Base-by-base conservation (phyloP, 1,140 invertebrate genomes). In the Cydia pomonella region DNA sequence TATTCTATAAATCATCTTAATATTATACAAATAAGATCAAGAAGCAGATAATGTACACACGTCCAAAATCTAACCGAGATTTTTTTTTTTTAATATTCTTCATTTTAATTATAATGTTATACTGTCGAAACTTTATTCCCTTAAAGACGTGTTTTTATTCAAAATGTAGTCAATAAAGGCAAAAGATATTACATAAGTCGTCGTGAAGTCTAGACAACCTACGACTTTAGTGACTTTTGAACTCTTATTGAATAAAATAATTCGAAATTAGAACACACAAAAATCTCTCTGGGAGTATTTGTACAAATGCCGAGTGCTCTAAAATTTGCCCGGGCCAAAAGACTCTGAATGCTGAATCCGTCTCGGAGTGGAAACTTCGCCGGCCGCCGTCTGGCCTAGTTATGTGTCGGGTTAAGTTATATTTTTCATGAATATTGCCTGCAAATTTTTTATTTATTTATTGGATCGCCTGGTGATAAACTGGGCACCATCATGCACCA, bases 281-380 rank as follows among this genome's bases (percentile, higher is more conserved):
- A 59, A 59, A 23, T 23, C 9, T 59, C 50, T 1, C 47, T n/a
- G 47, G 9, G 53, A 59, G n/a, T 59, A 23, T 59, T 7, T 21
- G 53, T 21, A 59, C 18, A 59, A 21, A 23, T 23, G 53, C 1
- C 53, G 21, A 59, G 21, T 53, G 50, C 53, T 23, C 53, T 59
- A 59, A 59, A 59, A 59, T 59, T 23, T 59, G 53, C 18, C 21
- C 53, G 53, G 53, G 21, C 21, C 53, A 59, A 53, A 53, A 59
- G 53, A 59, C 53, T 59, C 21, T 59, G 53, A 59, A 59, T 59
- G 53, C 53, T 59, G 21, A 59, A 59, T 59, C 53, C 21, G 53
- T 59, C 12, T 23, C 21, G 21, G 53, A 59, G 53, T 59, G 53
- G 53, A 59, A 59, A 59, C 53, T 59, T 59, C 21, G 6, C 23